Percentiles rank a stretch among this genome's conserved stretches.
Conservation (phyloP, 1,140 invertebrate species). For the Gonioctena quinquepunctata region DNA sequence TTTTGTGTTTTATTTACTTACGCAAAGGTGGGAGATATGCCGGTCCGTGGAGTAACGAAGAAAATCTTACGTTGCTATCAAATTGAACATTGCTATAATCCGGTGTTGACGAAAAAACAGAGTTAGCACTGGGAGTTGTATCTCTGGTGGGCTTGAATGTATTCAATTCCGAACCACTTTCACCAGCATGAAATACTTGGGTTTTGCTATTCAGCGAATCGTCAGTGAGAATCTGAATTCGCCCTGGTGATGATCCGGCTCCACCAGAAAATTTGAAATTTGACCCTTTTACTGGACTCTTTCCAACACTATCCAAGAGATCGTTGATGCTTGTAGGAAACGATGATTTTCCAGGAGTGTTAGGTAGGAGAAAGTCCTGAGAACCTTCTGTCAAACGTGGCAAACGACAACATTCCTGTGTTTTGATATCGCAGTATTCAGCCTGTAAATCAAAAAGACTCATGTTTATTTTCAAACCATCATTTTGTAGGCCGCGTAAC, state of each 20-base stretch:
- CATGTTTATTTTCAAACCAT: too few species aligned
- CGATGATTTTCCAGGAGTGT: constrained; percentile 24
- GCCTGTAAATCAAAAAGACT: constrained; percentile 51
- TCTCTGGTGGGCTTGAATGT: constrained; percentile 37
- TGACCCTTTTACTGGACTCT: constrained; percentile 37
- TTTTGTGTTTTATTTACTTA: constrained; percentile 6
- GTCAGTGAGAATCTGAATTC: constrained; percentile 16
- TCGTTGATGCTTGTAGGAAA: constrained; percentile 27
- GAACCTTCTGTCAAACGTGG: constrained; percentile 33
- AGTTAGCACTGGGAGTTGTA: constrained; percentile 24
- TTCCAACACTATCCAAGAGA: constrained; percentile 32
- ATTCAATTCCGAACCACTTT: constrained; percentile 24
- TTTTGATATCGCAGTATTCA: constrained; percentile 54
- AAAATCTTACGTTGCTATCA: constrained; percentile 42
- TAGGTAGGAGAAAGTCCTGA: constrained; percentile 13
- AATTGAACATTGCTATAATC: constrained; percentile 49
- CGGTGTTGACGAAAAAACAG: constrained; percentile 43
- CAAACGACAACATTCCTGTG: constrained; percentile 59
- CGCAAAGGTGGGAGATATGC: constrained; percentile 47
- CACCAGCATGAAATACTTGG: constrained; percentile 26
- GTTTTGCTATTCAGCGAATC: constrained; percentile 17
- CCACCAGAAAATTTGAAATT: constrained; percentile 33
- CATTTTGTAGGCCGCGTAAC: too few species aligned
- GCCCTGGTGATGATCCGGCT: constrained; percentile 35
- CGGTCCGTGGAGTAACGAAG: constrained; percentile 45